Evolutionary conservation across 2,113 vertebrate genomes (phyloP), one percentile per base, ranked within the genome.

Genomic region (Mionectes macconnelli): DNA sequence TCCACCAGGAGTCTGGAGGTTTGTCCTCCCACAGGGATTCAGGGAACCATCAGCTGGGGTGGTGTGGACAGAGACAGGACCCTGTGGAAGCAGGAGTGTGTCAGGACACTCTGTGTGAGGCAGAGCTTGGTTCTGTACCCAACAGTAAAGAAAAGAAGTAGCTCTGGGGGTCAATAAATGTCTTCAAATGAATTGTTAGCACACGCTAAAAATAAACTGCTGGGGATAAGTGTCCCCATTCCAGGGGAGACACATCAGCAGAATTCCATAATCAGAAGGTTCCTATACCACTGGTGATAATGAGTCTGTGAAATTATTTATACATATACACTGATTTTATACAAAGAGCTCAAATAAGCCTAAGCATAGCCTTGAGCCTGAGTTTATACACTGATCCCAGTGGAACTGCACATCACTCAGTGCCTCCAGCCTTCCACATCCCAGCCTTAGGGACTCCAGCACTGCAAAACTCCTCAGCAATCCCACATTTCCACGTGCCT

Each of bases 51-150:
- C 31, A 45, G 9, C 39, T 40, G 27, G 14, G 10, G 44, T 52
- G 49, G 15, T 4, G 1, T 22, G 44, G 35, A 6, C 33, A 57
- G 12, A 57, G 53, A 9, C 50, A 84, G 45, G 50, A 53, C 6
- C 22, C 16, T 0, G 0, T 3, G 21, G 31, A 82, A 47, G 39
- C 33, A 75, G 39, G 21, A 52, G 2, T 27, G 30, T 4, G 52
- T 23, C 49, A 57, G 55, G 21, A 47, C 13, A 17, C 14, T 2
- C 12, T 10, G 12, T 1, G 14, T 1, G 10, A 45, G 44, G 25
- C 68, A 78, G 42, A 75, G 18, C 8, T 72, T n/a, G 53, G 31
- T 31, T 80, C 63, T 92, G n/a, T 55, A 52, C 44, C 0, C 3
- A 50, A 24, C 18, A 90, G 28, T 15, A 33, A 70, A 8, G 3